phyloP scores from a whole-genome alignment of 1,140 invertebrate species.

The Delia radicum region DNA sequence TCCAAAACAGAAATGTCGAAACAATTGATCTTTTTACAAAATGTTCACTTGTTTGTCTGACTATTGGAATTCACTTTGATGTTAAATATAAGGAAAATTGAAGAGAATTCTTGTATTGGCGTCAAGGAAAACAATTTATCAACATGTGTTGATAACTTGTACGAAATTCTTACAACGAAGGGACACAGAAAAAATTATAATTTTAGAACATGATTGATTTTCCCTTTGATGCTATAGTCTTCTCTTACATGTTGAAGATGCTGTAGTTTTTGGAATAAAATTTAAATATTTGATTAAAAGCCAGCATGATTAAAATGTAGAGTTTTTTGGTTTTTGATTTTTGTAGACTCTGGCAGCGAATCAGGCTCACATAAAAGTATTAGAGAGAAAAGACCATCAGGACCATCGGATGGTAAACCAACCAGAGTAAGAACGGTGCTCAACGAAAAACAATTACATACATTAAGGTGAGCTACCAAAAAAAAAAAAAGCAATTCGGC shows the following conservation, averaged over 20 bases:
- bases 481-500: not conserved
- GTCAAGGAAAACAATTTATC: constrained; percentile 5
- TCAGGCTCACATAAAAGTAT: constrained; percentile 80
- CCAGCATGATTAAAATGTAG: constrained; percentile 23
- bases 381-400: constrained; percentile 62
- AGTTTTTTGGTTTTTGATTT: constrained; percentile 19
- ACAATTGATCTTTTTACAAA: constrained; percentile 14
- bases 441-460: constrained; percentile 98
- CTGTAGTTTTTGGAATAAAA: not conserved
- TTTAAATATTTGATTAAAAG: constrained; percentile 6
- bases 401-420: constrained; percentile 85
- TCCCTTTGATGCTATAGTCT: not conserved
- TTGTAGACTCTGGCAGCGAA: constrained; percentile 77
- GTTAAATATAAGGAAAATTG: not conserved
- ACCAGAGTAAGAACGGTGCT: constrained; percentile 96
- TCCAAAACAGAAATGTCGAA: not conserved
- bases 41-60: constrained; percentile 3
- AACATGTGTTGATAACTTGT: constrained; percentile 13
- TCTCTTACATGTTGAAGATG: not conserved
- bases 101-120: not conserved
- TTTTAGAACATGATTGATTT: constrained; percentile 15
- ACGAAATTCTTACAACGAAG: not conserved
- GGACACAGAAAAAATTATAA: not conserved
- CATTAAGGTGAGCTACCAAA: constrained; percentile 65
- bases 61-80: constrained; percentile 10